Evolutionary conservation across 2,113 vertebrate genomes (phyloP).

Genomic region (Burhinus oedicnemus): DNA sequence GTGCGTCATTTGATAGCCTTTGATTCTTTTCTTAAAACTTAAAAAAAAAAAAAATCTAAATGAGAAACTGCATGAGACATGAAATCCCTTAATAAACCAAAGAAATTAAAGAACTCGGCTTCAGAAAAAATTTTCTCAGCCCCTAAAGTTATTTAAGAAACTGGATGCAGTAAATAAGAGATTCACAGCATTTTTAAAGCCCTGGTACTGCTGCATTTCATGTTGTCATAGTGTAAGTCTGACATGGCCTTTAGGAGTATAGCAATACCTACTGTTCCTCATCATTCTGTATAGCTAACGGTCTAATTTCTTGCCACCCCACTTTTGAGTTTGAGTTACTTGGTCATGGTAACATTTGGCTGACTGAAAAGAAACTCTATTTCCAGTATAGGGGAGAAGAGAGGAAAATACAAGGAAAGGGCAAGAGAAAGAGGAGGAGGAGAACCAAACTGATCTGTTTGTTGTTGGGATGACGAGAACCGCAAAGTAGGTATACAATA

Average conservation of each 20-base stretch:
- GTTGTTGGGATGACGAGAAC: neutral
- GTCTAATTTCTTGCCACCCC: neutral
- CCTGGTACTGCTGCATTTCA: neutral
- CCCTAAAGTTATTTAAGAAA: neutral
- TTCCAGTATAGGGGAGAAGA: neutral
- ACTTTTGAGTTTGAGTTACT: neutral
- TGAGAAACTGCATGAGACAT: neutral
- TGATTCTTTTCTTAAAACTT: neutral
- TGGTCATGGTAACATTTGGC: neutral
- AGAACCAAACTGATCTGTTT: neutral
- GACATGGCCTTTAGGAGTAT: neutral
- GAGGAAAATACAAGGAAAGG: neutral
- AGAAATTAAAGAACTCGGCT: neutral
- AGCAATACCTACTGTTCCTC: neutral
- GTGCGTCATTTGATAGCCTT: neutral
- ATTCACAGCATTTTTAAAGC: neutral
- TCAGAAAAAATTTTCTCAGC: neutral
- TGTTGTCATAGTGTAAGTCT: neutral
- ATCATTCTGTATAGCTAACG: neutral
- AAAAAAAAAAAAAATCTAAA: neutral
- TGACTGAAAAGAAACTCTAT: neutral
- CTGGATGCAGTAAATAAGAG: neutral
- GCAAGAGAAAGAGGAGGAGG: neutral
- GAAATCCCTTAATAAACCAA: neutral
- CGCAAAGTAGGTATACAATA: neutral